Percentiles rank a stretch among this genome's conserved stretches.
These are phyloP conservation scores for Notodonta ziczac DNA, from an alignment of 2,888 invertebrate genomes.

Conservation along the genomic window DNA sequence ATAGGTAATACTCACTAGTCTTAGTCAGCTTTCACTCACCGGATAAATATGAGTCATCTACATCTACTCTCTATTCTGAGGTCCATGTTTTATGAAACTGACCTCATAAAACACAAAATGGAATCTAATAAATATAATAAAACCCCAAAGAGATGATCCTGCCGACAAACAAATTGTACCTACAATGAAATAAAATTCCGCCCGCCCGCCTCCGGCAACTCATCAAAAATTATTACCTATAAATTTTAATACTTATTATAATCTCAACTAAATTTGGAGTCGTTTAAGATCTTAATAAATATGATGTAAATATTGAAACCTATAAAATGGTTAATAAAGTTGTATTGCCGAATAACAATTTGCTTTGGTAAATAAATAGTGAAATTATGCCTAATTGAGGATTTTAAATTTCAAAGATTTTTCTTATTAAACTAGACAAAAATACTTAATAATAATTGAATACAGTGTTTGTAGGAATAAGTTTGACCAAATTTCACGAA, in stretches of 20 bases:
- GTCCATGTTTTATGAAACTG: no score
- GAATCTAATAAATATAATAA: constrained; percentile 12
- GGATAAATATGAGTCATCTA: no score
- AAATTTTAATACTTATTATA: constrained; percentile 2
- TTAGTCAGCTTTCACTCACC: no score
- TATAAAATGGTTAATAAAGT: neutral
- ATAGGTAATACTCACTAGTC: no score
- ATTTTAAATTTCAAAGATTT: no score
- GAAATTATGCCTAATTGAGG: no score
- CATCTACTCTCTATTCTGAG: no score
- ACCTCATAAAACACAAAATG: neutral
- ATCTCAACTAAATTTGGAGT: neutral
- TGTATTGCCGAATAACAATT: neutral
- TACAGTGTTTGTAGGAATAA: no score
- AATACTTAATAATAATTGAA: no score
- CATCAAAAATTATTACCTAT: constrained; percentile 13
- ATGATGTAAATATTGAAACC: neutral
- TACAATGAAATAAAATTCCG: constrained; percentile 18
- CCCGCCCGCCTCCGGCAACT: constrained; percentile 7
- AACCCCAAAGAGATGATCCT: constrained; percentile 12
- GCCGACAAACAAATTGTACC: constrained; percentile 17
- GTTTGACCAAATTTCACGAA: no score
- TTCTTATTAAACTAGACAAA: no score
- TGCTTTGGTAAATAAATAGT: no score
- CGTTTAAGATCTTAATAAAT: neutral